phyloP scores from a whole-genome alignment of 1,140 invertebrate species.

The Platyscapa corneri region DNA sequence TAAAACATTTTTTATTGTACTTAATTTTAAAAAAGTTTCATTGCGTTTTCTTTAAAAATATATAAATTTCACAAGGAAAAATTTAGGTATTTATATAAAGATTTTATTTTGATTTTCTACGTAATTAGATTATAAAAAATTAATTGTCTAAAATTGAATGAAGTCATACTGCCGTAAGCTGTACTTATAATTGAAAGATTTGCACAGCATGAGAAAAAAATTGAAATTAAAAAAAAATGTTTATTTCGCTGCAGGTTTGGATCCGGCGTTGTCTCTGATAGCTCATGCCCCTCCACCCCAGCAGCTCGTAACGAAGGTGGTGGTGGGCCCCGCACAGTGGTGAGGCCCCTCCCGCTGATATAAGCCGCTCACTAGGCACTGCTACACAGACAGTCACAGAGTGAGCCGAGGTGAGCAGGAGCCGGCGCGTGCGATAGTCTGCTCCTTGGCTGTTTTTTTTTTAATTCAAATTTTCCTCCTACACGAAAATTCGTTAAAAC shows the following conservation, averaged over 20 bases:
- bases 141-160: too few species aligned
- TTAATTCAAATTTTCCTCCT: background rate
- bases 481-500: background rate
- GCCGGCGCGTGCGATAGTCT: conserved; percentile 62
- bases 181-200: too few species aligned
- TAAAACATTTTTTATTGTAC: too few species aligned
- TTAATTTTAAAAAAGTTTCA: too few species aligned
- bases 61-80: too few species aligned
- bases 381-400: conserved; percentile 74
- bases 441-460: conserved; percentile 34
- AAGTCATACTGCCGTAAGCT: too few species aligned
- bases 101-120: too few species aligned
- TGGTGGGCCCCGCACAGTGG: background rate
- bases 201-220: too few species aligned
- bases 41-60: too few species aligned
- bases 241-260: background rate
- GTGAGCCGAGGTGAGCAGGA: conserved; percentile 66
- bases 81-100: too few species aligned
- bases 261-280: background rate
- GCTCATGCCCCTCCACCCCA: background rate
- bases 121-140: too few species aligned
- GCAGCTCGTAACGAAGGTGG: background rate
- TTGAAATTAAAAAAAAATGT: background rate
- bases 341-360: conserved; percentile 74
- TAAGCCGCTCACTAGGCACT: conserved; percentile 73